Conservation (phyloP, 2,888 invertebrate species). For the Uloborus plumipes region DNA sequence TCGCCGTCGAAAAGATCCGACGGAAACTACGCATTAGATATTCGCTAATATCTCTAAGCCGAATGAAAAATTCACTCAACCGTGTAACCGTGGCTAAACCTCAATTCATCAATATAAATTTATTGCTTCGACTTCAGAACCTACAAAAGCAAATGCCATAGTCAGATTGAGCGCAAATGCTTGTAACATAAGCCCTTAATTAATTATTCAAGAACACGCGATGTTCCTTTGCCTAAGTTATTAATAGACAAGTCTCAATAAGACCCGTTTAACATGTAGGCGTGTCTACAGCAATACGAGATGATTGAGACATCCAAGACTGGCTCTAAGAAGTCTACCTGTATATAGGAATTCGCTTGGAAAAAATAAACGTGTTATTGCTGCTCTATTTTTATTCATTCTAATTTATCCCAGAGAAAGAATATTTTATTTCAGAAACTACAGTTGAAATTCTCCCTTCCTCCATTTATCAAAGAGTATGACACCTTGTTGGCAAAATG, state of each 20-base stretch:
- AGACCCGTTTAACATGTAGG: slow-evolving; percentile 22
- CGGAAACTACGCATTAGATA: too few relatives aligned
- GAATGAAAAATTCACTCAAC: too few relatives aligned
- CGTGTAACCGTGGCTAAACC: too few relatives aligned
- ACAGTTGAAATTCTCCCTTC: slow-evolving; percentile 28
- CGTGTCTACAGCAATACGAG: slow-evolving; percentile 28
- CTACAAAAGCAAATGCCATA: too few relatives aligned
- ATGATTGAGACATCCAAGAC: slow-evolving; percentile 33
- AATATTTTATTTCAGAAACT: slow-evolving; percentile 38
- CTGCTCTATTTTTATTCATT: neutral
- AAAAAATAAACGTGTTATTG: neutral
- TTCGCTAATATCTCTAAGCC: too few relatives aligned
- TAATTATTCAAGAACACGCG: slow-evolving; percentile 50
- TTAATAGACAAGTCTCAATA: slow-evolving; percentile 26
- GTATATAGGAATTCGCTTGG: neutral
- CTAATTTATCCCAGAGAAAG: slow-evolving; percentile 34
- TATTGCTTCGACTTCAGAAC: too few relatives aligned
- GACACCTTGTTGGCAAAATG: slow-evolving; percentile 50
- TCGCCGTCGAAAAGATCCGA: too few relatives aligned
- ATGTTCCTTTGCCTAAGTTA: slow-evolving; percentile 26
- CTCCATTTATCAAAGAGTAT: slow-evolving; percentile 35
- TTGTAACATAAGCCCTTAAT: slow-evolving; percentile 42
- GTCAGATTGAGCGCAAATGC: neutral
- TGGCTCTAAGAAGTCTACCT: too few relatives aligned
- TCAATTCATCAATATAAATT: too few relatives aligned